Conservation (phyloP, 1,140 invertebrate species). For the Meloidogyne exigua region DNA sequence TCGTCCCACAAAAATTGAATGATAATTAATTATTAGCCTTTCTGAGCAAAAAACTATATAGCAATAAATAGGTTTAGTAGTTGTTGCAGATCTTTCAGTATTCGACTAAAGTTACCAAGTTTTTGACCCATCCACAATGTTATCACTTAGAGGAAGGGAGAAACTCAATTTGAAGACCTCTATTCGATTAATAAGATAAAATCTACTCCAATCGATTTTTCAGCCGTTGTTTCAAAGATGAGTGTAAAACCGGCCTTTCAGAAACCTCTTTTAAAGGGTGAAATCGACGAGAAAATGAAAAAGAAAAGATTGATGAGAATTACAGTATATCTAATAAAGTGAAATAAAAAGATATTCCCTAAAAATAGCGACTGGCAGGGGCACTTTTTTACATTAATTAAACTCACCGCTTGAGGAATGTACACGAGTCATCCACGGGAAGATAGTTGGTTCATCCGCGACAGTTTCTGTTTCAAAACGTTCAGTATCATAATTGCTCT, state of each 20-base stretch:
- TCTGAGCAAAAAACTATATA: too few species aligned
- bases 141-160: too few species aligned
- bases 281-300: neutral
- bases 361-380: neutral
- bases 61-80: too few species aligned
- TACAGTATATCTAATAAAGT: neutral
- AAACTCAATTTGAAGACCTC: too few species aligned
- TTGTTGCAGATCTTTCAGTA: too few species aligned
- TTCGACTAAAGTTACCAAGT: too few species aligned
- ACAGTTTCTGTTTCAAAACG: neutral
- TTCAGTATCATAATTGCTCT: neutral
- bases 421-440: slow-evolving; percentile 57
- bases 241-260: neutral
- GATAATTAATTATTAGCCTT: too few species aligned
- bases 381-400: neutral
- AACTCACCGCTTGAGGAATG: slow-evolving; percentile 50
- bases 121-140: too few species aligned
- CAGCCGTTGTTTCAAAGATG: neutral
- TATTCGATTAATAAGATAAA: neutral
- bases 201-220: neutral
- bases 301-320: slow-evolving; percentile 1
- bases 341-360: neutral
- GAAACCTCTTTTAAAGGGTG: neutral
- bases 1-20: too few species aligned
- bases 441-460: slow-evolving; percentile 32